These are phyloP conservation scores for Drosophila ohnishii DNA, from an alignment of 1,140 invertebrate species.

Conservation along the genomic window DNA sequence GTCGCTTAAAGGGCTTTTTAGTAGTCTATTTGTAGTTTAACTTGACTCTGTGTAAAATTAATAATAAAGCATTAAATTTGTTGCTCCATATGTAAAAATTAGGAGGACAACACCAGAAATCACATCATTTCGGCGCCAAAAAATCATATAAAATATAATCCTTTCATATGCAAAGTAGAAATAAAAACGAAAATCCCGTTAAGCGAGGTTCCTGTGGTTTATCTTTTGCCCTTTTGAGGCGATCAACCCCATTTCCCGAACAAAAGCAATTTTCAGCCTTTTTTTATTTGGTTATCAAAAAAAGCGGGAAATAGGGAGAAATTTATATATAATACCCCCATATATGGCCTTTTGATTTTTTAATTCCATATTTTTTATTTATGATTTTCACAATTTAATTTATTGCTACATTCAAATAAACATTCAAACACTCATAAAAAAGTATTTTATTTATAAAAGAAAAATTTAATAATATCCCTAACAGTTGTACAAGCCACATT, in stretches of 20 bases:
- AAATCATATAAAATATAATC: not conserved
- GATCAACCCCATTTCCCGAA: slow-evolving; percentile 16
- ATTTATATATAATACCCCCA: no score
- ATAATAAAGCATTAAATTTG: no score
- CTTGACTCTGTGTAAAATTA: no score
- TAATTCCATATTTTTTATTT: not conserved
- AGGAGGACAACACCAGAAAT: no score
- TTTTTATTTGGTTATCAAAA: not conserved
- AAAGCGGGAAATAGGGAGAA: no score
- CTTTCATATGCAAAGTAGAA: slow-evolving; percentile 61
- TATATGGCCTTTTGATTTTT: no score
- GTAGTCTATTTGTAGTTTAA: not conserved
- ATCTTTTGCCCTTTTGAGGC: slow-evolving; percentile 26
- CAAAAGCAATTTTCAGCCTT: not conserved
- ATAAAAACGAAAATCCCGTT: slow-evolving; percentile 37
- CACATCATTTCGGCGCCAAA: no score
- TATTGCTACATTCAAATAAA: not conserved
- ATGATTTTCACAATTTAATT: not conserved
- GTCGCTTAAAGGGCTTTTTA: not conserved
- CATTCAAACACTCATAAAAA: no score
- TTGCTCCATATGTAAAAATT: no score
- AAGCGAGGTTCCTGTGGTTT: slow-evolving; percentile 29
- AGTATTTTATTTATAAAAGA: not conserved
- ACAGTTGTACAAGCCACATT: not conserved
- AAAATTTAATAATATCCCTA: not conserved